Conservation (phyloP, 2,113 vertebrate species). For the Speoplatyrhinus poulsoni region DNA sequence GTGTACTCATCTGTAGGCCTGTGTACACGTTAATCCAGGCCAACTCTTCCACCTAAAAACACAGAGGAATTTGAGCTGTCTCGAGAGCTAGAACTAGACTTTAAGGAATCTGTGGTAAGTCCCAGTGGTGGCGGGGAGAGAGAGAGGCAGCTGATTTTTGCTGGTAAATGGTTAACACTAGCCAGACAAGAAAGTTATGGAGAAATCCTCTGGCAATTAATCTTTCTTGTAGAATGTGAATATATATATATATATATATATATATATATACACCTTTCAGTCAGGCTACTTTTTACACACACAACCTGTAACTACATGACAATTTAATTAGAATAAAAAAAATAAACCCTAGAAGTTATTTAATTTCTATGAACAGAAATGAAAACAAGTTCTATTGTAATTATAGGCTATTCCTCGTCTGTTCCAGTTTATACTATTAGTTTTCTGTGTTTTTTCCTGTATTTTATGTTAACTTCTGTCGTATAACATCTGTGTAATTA, state of each 20-base stretch:
- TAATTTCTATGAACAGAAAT: too few species aligned
- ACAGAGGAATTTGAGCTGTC: constrained; percentile 16
- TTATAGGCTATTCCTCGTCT: neutral
- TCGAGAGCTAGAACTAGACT: neutral
- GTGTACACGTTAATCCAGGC: neutral
- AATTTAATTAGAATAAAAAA: neutral
- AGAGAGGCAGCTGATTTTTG: neutral
- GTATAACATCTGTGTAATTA: neutral
- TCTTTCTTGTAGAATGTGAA: too few species aligned
- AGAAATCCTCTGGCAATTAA: too few species aligned
- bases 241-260: too few species aligned
- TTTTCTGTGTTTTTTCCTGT: neutral
- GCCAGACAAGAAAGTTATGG: too few species aligned
- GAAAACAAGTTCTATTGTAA: too few species aligned
- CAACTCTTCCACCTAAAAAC: constrained; percentile 30
- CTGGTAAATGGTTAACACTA: neutral
- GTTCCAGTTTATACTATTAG: neutral
- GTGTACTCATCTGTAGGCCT: constrained; percentile 10
- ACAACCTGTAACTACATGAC: neutral
- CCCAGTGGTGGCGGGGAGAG: too few species aligned
- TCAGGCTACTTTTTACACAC: neutral
- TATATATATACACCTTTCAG: too few species aligned
- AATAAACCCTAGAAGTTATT: too few species aligned
- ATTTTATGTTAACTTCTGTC: neutral
- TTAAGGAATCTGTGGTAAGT: too few species aligned